Percentiles rank a stretch among this genome's conserved stretches.
Conservation (phyloP, 2,888 invertebrate genomes). For the Chirona hameri region DNA sequence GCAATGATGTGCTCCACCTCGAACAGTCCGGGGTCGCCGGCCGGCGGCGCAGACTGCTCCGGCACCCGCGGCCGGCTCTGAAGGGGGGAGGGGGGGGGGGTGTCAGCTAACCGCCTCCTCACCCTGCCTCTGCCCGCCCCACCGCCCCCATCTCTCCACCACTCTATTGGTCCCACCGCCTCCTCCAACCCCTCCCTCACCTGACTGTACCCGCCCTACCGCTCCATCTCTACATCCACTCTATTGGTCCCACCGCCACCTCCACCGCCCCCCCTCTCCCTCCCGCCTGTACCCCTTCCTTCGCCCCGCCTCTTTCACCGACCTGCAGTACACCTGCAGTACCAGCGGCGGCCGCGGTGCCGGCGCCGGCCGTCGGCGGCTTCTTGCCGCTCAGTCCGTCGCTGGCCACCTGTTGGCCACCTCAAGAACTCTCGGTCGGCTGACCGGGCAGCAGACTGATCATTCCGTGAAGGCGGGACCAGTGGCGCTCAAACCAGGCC, state of each 20-base stretch:
- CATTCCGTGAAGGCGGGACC: background rate
- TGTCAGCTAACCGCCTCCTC: too few relatives aligned
- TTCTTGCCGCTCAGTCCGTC: background rate
- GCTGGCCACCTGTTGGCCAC: background rate
- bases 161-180: too few relatives aligned
- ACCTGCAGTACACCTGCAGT: background rate
- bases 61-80: too few relatives aligned
- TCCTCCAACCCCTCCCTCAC: too few relatives aligned
- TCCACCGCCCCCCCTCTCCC: background rate
- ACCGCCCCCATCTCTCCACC: too few relatives aligned
- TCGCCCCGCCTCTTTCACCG: too few relatives aligned
- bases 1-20: background rate
- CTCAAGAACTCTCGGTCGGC: slow-evolving; percentile 24
- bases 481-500: background rate
- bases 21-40: background rate
- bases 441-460: slow-evolving; percentile 25
- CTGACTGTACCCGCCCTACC: too few relatives aligned
- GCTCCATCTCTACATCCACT: background rate
- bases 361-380: background rate
- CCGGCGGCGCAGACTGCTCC: too few relatives aligned
- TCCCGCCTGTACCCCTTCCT: background rate
- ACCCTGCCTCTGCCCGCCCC: too few relatives aligned
- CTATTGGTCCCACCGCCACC: background rate
- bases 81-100: too few relatives aligned
- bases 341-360: background rate